Conservation (phyloP, 2,797 vertebrate species). For the Otus scops region DNA sequence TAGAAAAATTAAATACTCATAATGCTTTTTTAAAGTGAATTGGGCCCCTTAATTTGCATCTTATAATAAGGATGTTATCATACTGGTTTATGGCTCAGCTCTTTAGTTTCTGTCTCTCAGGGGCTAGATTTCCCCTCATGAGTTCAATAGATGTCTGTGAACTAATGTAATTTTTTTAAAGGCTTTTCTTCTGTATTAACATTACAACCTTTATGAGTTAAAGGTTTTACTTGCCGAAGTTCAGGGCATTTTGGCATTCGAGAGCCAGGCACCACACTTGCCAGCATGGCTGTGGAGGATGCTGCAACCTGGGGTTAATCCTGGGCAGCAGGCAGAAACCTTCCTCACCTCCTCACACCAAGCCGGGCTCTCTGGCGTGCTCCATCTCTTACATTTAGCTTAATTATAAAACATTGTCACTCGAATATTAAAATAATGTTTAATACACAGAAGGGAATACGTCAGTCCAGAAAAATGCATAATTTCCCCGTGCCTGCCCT, state of each 20-base stretch:
- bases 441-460: slow-evolving; percentile 82
- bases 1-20: slow-evolving; percentile 84
- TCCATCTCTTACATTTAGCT: slow-evolving; percentile 74
- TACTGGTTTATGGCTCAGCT: slow-evolving; percentile 80
- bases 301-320: background rate
- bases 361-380: slow-evolving; percentile 65
- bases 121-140: slow-evolving; percentile 80
- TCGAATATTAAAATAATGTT: slow-evolving; percentile 82
- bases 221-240: slow-evolving; percentile 53
- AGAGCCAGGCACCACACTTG: background rate
- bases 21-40: slow-evolving; percentile 83
- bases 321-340: background rate
- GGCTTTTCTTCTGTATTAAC: slow-evolving; percentile 74
- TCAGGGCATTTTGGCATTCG: background rate
- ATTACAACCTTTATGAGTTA: slow-evolving; percentile 70
- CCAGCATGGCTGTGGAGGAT: background rate
- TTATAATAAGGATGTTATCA: slow-evolving; percentile 84
- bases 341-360: slow-evolving; percentile 58
- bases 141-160: slow-evolving; percentile 79
- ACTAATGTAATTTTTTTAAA: slow-evolving; percentile 78
- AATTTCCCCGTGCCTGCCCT: slow-evolving; percentile 72
- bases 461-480: slow-evolving; percentile 74
- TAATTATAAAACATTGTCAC: slow-evolving; percentile 83
- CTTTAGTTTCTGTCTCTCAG: slow-evolving; percentile 80
- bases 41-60: slow-evolving; percentile 81